A percentile compares a stretch with the other conserved stretches of the same genome.
These are phyloP conservation scores for Scaptomyza montana DNA, from an alignment of 1,140 invertebrate genomes.

Conservation along the genomic window DNA sequence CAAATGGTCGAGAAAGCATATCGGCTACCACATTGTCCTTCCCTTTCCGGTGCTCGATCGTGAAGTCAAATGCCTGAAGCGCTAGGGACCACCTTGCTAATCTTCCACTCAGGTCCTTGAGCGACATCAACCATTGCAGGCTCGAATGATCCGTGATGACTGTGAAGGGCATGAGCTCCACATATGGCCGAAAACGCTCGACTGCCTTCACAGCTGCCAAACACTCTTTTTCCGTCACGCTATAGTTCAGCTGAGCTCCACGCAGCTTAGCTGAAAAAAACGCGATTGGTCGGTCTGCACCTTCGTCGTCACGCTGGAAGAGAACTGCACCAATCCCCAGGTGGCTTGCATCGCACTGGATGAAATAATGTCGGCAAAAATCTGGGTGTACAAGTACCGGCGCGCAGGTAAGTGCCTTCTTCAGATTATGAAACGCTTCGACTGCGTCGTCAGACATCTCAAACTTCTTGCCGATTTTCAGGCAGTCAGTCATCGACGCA, in stretches of 20 bases:
- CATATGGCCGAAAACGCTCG: constrained; percentile 19
- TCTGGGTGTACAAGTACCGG: constrained; percentile 12
- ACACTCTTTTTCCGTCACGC: neutral
- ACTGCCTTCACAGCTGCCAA: constrained; percentile 10
- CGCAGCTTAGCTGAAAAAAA: too few relatives aligned
- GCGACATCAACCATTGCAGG: constrained; percentile 40
- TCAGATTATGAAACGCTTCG: too few relatives aligned
- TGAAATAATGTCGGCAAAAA: constrained; percentile 32
- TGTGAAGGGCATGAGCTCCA: constrained; percentile 15
- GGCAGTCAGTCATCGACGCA: constrained; percentile 38
- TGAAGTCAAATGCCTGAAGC: too few relatives aligned
- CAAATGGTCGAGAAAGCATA: too few relatives aligned
- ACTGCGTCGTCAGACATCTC: too few relatives aligned
- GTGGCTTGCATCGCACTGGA: constrained; percentile 52
- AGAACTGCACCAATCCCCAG: constrained; percentile 46
- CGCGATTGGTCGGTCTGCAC: too few relatives aligned
- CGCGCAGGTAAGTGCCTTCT: too few relatives aligned
- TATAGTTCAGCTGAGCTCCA: neutral
- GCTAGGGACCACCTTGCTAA: too few relatives aligned
- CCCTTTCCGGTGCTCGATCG: too few relatives aligned
- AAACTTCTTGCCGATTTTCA: constrained; percentile 24
- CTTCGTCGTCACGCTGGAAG: constrained; percentile 54
- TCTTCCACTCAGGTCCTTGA: too few relatives aligned
- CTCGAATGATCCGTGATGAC: constrained; percentile 18
- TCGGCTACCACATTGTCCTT: too few relatives aligned